These are phyloP conservation scores for Tetheella fluctuosa DNA, from an alignment of 2,888 invertebrate genomes.

Conservation along the genomic window DNA sequence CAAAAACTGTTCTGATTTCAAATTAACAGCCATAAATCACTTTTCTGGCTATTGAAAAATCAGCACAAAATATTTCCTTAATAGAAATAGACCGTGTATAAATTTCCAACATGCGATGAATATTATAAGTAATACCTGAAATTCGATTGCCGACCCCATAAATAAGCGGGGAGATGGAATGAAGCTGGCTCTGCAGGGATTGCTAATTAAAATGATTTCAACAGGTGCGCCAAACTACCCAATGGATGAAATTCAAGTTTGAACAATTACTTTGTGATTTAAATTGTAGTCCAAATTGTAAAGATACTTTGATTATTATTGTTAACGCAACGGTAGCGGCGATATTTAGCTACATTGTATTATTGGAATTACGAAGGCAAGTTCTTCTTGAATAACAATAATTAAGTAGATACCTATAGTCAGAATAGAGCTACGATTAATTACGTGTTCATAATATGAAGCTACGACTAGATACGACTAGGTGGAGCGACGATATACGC, in stretches of 20 bases:
- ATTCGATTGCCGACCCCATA: slow-evolving; percentile 10
- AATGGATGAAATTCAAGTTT: slow-evolving; percentile 29
- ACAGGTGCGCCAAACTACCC: slow-evolving; percentile 41
- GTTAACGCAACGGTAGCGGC: background rate
- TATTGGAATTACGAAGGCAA: slow-evolving; percentile 30
- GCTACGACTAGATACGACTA: too few relatives aligned
- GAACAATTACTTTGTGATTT: slow-evolving; percentile 17
- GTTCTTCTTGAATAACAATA: too few relatives aligned
- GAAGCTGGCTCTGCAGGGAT: slow-evolving; percentile 24
- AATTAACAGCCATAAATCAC: too few relatives aligned
- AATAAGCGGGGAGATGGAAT: slow-evolving; percentile 9
- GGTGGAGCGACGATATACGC: too few relatives aligned
- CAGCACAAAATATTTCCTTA: background rate
- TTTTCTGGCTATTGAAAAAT: too few relatives aligned
- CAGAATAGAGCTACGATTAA: too few relatives aligned
- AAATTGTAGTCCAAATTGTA: background rate
- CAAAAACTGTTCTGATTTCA: too few relatives aligned
- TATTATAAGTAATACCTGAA: background rate
- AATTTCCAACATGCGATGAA: slow-evolving; percentile 9
- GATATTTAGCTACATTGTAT: background rate
- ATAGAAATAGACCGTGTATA: slow-evolving; percentile 6
- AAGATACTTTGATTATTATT: slow-evolving; percentile 9
- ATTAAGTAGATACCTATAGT: too few relatives aligned
- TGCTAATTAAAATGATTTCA: slow-evolving; percentile 37
- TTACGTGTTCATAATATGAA: too few relatives aligned